Evolutionary conservation across 1,140 invertebrate species (phyloP).

Genomic region (Halictus rubicundus): DNA sequence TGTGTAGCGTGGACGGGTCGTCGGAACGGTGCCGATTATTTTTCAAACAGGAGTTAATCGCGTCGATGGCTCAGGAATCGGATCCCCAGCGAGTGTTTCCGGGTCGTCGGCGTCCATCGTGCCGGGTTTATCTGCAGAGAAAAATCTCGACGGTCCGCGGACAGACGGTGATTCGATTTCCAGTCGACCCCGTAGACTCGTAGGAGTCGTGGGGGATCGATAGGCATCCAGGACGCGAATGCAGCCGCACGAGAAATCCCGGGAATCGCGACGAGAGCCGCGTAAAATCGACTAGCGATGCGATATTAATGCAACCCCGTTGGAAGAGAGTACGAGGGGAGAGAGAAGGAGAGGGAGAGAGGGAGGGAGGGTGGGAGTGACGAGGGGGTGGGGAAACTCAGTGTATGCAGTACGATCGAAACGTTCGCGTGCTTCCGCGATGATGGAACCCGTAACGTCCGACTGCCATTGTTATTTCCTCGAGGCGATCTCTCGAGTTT

Average conservation of each 20-base stretch:
- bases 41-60: too few relatives aligned
- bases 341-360: too few relatives aligned
- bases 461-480: conserved; percentile 34
- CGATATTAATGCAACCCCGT: conserved; percentile 32
- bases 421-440: conserved; percentile 18
- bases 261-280: background rate
- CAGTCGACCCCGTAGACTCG: conserved; percentile 1
- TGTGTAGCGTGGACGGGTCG: too few relatives aligned
- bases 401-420: conserved; percentile 18
- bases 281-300: conserved; percentile 26
- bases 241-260: background rate
- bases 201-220: conserved; percentile 3
- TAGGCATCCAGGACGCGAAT: background rate
- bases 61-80: too few relatives aligned
- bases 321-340: too few relatives aligned
- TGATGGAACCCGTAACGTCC: conserved; percentile 21
- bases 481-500: conserved; percentile 32
- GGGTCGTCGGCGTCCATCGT: background rate
- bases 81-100: too few relatives aligned
- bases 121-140: background rate
- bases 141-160: background rate
- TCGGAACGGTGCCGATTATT: too few relatives aligned
- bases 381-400: background rate
- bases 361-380: too few relatives aligned
- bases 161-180: conserved; percentile 1